Evolutionary conservation across 2,888 invertebrate genomes (phyloP).

Genomic region (Gnatocerus cornutus): DNA sequence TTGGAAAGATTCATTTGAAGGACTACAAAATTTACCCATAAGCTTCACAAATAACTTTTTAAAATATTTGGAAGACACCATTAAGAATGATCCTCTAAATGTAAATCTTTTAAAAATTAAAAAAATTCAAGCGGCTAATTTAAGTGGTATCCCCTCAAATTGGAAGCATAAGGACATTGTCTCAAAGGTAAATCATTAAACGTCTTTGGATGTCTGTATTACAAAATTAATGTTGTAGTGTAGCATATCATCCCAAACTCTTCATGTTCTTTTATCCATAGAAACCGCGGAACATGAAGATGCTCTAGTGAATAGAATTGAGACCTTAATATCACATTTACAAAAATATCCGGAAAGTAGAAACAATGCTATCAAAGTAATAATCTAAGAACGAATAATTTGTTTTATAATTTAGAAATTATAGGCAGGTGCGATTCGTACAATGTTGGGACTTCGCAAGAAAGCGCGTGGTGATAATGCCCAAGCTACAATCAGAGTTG

Average conservation of each 20-base stretch:
- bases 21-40: neutral
- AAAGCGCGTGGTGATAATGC: conserved; percentile 61
- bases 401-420: conserved; percentile 1
- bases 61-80: neutral
- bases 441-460: conserved; percentile 74
- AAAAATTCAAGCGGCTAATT: neutral
- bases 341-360: conserved; percentile 82
- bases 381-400: conserved; percentile 37
- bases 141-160: too few species aligned
- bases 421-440: conserved; percentile 81
- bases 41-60: neutral
- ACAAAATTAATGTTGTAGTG: conserved; percentile 68
- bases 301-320: conserved; percentile 76
- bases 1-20: neutral
- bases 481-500: conserved; percentile 70
- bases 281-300: conserved; percentile 74
- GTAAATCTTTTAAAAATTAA: neutral
- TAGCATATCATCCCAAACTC: conserved; percentile 78
- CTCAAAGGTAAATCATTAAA: too few species aligned
- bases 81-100: neutral
- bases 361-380: conserved; percentile 80
- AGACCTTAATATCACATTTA: conserved; percentile 81
- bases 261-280: conserved; percentile 78
- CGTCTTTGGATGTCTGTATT: neutral
- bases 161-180: too few species aligned